Percentiles rank a stretch among this genome's conserved stretches.
Evolutionary conservation across 1,140 invertebrate genomes (phyloP).

Genomic region (Formica exsecta): DNA sequence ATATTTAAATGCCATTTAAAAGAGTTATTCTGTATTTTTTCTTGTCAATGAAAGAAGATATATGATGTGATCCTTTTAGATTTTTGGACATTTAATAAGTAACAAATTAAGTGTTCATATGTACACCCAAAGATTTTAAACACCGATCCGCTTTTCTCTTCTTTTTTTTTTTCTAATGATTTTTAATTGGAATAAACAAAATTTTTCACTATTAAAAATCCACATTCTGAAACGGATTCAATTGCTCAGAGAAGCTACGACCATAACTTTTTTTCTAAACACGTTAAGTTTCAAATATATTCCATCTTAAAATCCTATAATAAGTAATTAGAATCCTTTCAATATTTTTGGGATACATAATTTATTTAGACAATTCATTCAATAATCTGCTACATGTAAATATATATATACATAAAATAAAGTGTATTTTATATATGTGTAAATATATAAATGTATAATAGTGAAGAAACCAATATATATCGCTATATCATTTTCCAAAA

Average conservation of each 20-base stretch:
- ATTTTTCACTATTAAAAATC: no score
- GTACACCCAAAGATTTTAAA: background rate
- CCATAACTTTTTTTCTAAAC: no score
- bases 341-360: no score
- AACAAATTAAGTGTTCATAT: slow-evolving; percentile 6
- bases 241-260: no score
- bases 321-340: no score
- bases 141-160: background rate
- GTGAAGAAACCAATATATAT: background rate
- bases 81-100: slow-evolving; percentile 29
- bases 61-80: background rate
- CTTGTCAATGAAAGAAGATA: slow-evolving; percentile 10
- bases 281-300: no score
- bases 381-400: no score
- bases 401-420: background rate
- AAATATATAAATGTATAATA: slow-evolving; percentile 16
- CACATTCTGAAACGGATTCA: no score
- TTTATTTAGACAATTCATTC: no score
- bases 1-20: background rate
- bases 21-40: slow-evolving; percentile 21
- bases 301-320: no score
- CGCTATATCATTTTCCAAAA: slow-evolving; percentile 3
- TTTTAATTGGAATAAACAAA: background rate
- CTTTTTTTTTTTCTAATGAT: no score
- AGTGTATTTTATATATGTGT: background rate